phyloP scores from a whole-genome alignment of 2,797 vertebrate species.

The Parauchenoglanis ngamensis region DNA sequence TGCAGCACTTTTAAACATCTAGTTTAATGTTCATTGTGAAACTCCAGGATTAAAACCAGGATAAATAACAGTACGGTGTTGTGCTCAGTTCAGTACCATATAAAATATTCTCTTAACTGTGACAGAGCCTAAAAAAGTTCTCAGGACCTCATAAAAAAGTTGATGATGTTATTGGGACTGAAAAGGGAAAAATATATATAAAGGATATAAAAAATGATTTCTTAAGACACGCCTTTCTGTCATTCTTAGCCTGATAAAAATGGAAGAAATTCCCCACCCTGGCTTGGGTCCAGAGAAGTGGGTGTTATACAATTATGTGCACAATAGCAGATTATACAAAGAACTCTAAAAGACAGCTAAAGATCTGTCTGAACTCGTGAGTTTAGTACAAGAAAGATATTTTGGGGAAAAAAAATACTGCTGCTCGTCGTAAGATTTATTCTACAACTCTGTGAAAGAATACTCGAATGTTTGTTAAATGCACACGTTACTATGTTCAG shows the following conservation, averaged over 20 bases:
- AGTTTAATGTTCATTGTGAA: not conserved
- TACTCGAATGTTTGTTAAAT: not conserved
- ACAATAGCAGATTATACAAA: not conserved
- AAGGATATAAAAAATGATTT: not conserved
- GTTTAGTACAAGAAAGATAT: not conserved
- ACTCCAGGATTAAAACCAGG: not conserved
- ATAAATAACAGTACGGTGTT: not conserved
- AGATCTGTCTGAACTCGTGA: not conserved
- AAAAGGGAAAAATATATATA: not conserved
- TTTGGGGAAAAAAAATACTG: not conserved
- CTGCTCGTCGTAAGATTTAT: not conserved
- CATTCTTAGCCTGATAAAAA: not conserved
- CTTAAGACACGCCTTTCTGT: not conserved
- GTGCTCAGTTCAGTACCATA: not conserved
- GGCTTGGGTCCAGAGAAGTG: not conserved
- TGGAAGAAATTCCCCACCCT: not conserved
- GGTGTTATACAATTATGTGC: not conserved
- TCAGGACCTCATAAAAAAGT: not conserved
- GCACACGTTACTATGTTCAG: not conserved
- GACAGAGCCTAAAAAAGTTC: not conserved
- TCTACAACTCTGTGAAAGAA: too few species aligned
- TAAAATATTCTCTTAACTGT: constrained; percentile 14
- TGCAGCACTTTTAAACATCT: not conserved
- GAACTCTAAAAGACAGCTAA: not conserved
- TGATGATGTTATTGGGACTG: not conserved